A percentile compares a stretch with the other conserved stretches of the same genome.
These are phyloP conservation scores for Pseudonaja textilis DNA, from an alignment of 2,113 vertebrate species.

Conservation along the genomic window DNA sequence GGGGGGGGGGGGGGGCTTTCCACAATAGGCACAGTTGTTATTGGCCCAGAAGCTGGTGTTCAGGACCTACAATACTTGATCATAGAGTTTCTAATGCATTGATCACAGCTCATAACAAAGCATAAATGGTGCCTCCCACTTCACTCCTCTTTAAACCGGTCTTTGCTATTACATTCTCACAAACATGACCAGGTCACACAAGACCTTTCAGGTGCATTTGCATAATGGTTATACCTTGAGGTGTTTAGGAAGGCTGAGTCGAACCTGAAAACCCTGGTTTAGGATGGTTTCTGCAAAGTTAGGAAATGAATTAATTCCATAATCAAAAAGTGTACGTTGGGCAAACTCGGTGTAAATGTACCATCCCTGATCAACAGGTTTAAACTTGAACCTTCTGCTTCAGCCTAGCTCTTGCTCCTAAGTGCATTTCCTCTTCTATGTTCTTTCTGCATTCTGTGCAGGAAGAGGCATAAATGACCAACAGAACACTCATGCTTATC, in stretches of 20 bases:
- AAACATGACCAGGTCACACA: background rate
- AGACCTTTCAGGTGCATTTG: background rate
- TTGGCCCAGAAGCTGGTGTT: background rate
- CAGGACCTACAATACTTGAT: background rate
- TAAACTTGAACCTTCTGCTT: background rate
- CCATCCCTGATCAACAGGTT: background rate
- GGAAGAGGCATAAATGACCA: slow-evolving; percentile 45
- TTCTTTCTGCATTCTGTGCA: background rate
- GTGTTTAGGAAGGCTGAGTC: background rate
- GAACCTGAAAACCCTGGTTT: background rate
- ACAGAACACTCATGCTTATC: slow-evolving; percentile 35
- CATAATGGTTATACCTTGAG: background rate
- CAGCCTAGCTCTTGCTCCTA: background rate
- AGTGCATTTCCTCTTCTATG: background rate
- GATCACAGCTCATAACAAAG: background rate
- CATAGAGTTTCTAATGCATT: background rate
- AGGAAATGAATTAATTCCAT: background rate
- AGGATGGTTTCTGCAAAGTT: background rate
- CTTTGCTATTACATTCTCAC: background rate
- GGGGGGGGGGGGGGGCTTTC: too few relatives aligned
- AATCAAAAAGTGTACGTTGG: background rate
- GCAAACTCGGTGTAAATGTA: background rate
- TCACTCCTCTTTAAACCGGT: background rate
- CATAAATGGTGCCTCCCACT: background rate
- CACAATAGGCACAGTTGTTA: too few relatives aligned